phyloP scores from a whole-genome alignment of 2,888 invertebrate species.

The Nemoura dubitans region DNA sequence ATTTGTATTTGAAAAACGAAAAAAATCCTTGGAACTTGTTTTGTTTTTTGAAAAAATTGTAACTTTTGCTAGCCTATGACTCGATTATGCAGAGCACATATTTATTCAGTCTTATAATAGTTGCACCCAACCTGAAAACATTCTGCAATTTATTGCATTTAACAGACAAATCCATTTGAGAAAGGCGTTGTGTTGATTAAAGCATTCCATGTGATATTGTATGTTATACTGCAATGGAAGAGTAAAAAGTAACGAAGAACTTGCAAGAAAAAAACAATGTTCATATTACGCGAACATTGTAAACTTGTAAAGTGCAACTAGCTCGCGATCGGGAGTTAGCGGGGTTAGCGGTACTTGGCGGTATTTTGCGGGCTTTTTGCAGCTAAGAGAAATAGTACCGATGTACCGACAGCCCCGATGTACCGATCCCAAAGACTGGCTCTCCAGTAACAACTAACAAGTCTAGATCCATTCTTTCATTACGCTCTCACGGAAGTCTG shows the following conservation, averaged over 20 bases:
- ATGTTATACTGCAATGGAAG: background rate
- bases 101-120: constrained; percentile 21
- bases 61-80: constrained; percentile 37
- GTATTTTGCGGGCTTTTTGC: too few species aligned
- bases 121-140: constrained; percentile 37
- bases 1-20: constrained; percentile 41
- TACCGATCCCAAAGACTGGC: too few species aligned
- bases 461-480: too few species aligned
- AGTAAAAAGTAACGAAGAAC: background rate
- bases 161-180: background rate
- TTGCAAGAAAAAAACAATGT: too few species aligned
- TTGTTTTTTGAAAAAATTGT: constrained; percentile 39
- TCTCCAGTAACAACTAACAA: too few species aligned
- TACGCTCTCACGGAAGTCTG: too few species aligned
- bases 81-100: constrained; percentile 37
- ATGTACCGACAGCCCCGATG: too few species aligned
- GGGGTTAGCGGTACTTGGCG: too few species aligned
- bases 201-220: background rate
- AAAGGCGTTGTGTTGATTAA: background rate
- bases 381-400: too few species aligned
- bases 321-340: too few species aligned
- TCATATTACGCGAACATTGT: too few species aligned
- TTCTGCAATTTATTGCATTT: background rate
- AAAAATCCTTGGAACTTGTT: constrained; percentile 36
- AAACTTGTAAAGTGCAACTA: too few species aligned